Base-by-base conservation (phyloP, 2,113 vertebrate genomes). In the Amazona vittata region DNA sequence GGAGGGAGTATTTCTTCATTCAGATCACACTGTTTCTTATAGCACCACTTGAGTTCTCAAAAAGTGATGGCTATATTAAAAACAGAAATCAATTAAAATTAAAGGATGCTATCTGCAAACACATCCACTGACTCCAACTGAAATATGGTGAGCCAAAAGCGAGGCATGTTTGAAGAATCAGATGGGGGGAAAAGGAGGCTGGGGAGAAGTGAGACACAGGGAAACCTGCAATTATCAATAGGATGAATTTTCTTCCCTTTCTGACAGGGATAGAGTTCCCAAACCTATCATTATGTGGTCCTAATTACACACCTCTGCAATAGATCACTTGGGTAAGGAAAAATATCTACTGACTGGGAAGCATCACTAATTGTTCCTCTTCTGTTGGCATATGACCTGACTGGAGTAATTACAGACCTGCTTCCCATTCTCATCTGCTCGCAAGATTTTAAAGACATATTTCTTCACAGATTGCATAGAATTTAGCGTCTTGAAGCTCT, bases 241-340 rank as follows among this genome's bases (percentile, higher is more conserved):
- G 97, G 97, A 98, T 97, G 97, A 97, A 97, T 98, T 96, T 97
- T 96, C 94, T 97, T 94, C 89, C 92, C 94, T 94, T 96, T 96
- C 90, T 97, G 98, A 97, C 97, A 97, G 96, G 94, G 93, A 57
- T 13, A 65, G 96, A 94, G 96, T 92, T 80, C 89, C 94, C 22
- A 96, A 97, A 90, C 97, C 97, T 98, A 73, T 98, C 90, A 98
- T 98, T 98, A 98, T 4, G 6, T 80, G 81, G 73, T 62, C 85
- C 77, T 98, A 98, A 98, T 98, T 98, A 98, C 97, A 98, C 93
- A 97, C 96, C 97, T 95, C 86, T 96, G 49, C 93, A 97, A 97
- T 77, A 97, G 97, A 92, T 69, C 81, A 87, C 93, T 97, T 93
- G 26, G 83, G 95, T 96, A 83, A 65, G 89, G 93, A 97, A 96